Conservation (phyloP, 2,797 vertebrate genomes). For the Rhinogobio ventralis region DNA sequence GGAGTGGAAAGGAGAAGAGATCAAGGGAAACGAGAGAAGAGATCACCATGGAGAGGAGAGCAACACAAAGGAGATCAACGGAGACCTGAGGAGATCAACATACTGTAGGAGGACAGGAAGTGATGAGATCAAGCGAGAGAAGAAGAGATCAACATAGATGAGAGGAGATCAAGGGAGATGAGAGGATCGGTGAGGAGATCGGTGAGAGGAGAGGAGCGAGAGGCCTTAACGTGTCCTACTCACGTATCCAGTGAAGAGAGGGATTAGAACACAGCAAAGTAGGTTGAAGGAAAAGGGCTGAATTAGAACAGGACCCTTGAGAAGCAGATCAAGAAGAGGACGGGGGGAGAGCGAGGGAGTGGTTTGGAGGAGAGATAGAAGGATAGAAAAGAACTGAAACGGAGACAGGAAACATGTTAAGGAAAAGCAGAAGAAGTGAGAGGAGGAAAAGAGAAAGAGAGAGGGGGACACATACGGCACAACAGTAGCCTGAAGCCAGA, state of each 20-base stretch:
- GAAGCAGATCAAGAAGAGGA: constrained; percentile 69
- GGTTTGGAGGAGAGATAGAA: constrained; percentile 35
- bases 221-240: constrained; percentile 58
- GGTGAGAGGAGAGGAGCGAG: neutral
- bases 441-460: neutral
- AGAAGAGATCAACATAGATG: constrained; percentile 15
- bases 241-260: constrained; percentile 65
- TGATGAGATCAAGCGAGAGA: neutral
- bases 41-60: neutral
- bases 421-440: neutral
- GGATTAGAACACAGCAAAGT: constrained; percentile 76
- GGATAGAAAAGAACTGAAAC: neutral
- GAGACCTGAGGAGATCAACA: constrained; percentile 15
- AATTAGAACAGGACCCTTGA: constrained; percentile 84
- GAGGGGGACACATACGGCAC: neutral
- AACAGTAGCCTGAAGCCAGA: constrained; percentile 44
- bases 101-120: neutral
- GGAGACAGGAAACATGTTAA: constrained; percentile 22
- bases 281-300: constrained; percentile 77
- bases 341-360: constrained; percentile 29
- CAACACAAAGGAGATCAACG: neutral
- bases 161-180: constrained; percentile 15
- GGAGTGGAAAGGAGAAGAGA: neutral
- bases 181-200: neutral
- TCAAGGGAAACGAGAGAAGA: neutral